Base-by-base conservation (phyloP, 2,888 invertebrate genomes). In the Chromoteleia sp. region DNA sequence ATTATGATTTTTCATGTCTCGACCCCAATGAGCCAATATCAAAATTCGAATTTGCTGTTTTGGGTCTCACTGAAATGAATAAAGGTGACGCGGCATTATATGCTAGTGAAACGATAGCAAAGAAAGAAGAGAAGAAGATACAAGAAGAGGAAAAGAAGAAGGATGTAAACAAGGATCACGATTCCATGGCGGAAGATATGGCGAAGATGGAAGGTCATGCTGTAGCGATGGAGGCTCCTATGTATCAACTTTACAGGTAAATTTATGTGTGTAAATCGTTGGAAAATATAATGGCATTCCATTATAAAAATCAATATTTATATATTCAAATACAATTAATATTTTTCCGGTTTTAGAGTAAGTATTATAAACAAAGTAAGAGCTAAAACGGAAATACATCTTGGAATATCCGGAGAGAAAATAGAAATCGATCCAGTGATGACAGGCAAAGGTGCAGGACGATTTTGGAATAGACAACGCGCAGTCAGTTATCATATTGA, bases 1-100 rank as follows among this genome's bases (percentile, higher is more conserved):
- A 98, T 92, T 94, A 94, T 92, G 98, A 98, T 86, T 98, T 99
- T 90, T 98, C 98, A 0, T 96, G 96, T 85, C 93, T 99, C 8
- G 98, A 98, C 89, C 94, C 96, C 10, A 94, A 95, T 79, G 98
- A 99, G 92, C 95, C 96, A 0, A 96, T 98, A 85, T 96, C 96
- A 0, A 98, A 98, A 92, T 99, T 98, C 92, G 97, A 97, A 25
- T 98, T 99, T 91, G 95, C 95, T 8, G 96, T 96, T 86, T 93
- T 99, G 10, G 98, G 98, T 3, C 93, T 99, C 12, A 96, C 98
- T 0, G 97, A 98, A 90, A 94, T 95, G 82, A 94, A 94, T 86
- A 89, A 90, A 14, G 88, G 91, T 21, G 93, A 93, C 83, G 89
- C 88, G 63, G 92, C 92, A 17, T 91, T 90, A 19, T 88, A 90